Conservation (phyloP, 2,797 vertebrate genomes). For the Tapirus indicus region DNA sequence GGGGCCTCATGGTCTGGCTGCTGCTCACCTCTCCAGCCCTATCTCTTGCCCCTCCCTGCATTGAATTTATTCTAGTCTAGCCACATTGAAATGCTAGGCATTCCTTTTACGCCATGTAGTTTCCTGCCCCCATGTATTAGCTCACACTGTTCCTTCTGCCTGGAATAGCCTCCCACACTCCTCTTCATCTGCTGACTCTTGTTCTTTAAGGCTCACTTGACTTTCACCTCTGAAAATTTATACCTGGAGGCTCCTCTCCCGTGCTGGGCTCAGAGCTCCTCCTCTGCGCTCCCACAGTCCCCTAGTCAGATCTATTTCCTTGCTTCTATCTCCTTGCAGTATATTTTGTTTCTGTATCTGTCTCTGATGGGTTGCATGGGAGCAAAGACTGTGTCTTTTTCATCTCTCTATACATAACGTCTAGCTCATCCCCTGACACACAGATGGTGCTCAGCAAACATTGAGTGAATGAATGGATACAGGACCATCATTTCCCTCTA, state of each 20-base stretch:
- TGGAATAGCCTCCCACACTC: not conserved
- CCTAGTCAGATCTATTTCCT: not conserved
- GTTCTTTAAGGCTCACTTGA: not conserved
- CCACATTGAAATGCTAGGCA: not conserved
- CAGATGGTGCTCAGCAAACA: constrained; percentile 15
- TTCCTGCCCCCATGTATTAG: not conserved
- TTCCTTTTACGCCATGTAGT: not conserved
- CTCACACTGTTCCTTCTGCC: not conserved
- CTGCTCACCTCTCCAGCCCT: not conserved
- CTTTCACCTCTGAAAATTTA: constrained; percentile 40
- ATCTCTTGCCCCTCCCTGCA: not conserved
- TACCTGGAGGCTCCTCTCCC: not conserved
- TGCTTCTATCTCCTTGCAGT: not conserved
- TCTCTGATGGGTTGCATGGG: not conserved
- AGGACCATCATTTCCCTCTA: not conserved
- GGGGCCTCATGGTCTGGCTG: not conserved
- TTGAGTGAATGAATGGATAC: constrained; percentile 4
- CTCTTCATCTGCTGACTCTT: constrained; percentile 19
- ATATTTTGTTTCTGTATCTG: not conserved
- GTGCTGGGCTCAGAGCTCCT: not conserved
- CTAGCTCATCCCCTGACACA: constrained; percentile 10
- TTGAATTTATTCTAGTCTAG: not conserved
- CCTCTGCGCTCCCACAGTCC: not conserved
- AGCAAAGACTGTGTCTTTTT: not conserved
- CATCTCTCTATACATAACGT: not conserved